A percentile compares a stretch with the other conserved stretches of the same genome.
These are phyloP conservation scores for Drosophila prosaltans DNA, from an alignment of 1,140 invertebrate genomes.

Conservation along the genomic window DNA sequence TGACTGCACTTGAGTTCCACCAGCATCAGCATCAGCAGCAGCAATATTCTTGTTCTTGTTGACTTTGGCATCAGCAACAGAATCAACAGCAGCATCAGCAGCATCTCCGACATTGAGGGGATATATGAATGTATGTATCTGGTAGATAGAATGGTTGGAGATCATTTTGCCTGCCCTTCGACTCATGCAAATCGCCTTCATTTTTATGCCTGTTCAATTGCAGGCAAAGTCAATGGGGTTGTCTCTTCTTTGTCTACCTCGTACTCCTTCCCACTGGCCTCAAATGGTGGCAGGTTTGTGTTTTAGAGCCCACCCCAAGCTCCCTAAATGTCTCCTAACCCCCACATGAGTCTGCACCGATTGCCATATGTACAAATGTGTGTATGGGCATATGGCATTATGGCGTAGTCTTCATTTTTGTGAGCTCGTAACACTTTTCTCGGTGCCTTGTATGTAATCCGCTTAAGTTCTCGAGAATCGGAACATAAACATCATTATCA, in stretches of 20 bases:
- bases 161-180: conserved; percentile 58
- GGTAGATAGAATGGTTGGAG: not conserved
- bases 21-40: conserved; percentile 44
- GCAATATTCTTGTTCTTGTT: conserved; percentile 36
- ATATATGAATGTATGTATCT: not conserved
- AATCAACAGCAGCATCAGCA: conserved; percentile 22
- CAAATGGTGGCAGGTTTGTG: conserved; percentile 18
- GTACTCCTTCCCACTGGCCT: conserved; percentile 37
- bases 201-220: conserved; percentile 59
- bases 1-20: conserved; percentile 63
- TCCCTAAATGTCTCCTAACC: not conserved
- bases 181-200: conserved; percentile 68
- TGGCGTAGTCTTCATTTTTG: conserved; percentile 34
- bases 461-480: conserved; percentile 76
- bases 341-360: not conserved
- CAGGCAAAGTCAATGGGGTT: conserved; percentile 33
- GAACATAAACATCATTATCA: conserved; percentile 65
- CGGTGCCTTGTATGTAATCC: conserved; percentile 52
- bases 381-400: conserved; percentile 45
- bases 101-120: conserved; percentile 33
- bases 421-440: conserved; percentile 75
- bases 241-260: conserved; percentile 5
- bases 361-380: not conserved
- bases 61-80: conserved; percentile 59
- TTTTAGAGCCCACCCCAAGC: too few species aligned